A percentile compares a stretch with the other conserved stretches of the same genome.
Evolutionary conservation across 2,797 vertebrate species (phyloP).

Genomic region (Rhinoraja longicauda): DNA sequence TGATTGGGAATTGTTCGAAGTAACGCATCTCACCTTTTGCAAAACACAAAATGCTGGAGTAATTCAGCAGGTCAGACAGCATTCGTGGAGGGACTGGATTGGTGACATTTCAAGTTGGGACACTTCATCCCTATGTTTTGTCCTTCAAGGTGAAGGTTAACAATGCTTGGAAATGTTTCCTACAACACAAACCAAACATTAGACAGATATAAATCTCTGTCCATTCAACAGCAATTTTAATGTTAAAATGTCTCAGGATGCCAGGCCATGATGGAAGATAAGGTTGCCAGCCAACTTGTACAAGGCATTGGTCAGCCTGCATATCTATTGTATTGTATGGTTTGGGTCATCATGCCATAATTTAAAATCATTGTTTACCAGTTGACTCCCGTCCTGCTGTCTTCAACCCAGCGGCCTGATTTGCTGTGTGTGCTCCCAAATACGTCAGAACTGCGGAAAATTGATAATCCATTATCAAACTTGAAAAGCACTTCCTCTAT

Average conservation of each 20-base stretch:
- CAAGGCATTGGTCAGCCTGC: too few relatives aligned
- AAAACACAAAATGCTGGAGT: too few relatives aligned
- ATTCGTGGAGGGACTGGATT: too few relatives aligned
- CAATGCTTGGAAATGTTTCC: background rate
- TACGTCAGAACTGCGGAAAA: background rate
- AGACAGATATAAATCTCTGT: background rate
- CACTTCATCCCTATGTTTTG: background rate
- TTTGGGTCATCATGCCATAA: too few relatives aligned
- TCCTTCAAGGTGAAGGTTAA: background rate
- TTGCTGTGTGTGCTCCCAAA: background rate
- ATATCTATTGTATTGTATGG: too few relatives aligned
- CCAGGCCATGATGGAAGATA: background rate
- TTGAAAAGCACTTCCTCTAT: background rate
- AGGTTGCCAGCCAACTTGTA: too few relatives aligned
- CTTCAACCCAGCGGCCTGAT: background rate
- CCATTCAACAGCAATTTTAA: background rate
- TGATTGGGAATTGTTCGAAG: background rate
- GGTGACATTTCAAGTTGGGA: too few relatives aligned
- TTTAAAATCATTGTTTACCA: background rate
- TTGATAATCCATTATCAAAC: background rate
- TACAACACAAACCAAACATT: background rate
- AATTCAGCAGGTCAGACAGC: too few relatives aligned
- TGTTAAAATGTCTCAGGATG: background rate
- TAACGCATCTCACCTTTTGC: background rate
- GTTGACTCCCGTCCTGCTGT: too few relatives aligned